Evolutionary conservation across 2,797 vertebrate species (phyloP).

Genomic region (Scleropages formosus): DNA sequence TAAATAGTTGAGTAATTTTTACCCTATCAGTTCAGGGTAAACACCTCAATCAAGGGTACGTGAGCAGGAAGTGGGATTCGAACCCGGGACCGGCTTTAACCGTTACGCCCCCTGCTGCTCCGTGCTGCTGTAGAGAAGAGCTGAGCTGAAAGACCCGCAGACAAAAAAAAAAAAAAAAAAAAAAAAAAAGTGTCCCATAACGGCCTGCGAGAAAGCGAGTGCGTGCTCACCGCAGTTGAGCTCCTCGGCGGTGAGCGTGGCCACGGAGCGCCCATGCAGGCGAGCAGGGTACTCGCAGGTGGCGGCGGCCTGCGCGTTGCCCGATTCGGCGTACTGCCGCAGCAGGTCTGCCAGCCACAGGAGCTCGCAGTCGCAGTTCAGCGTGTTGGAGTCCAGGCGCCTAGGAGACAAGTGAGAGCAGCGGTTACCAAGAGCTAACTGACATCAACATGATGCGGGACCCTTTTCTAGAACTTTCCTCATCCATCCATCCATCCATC

Average conservation of each 20-base stretch:
- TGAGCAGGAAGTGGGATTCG: too few relatives aligned
- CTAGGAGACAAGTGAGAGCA: constrained; percentile 53
- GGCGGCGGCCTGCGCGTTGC: constrained; percentile 91
- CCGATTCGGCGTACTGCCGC: constrained; percentile 86
- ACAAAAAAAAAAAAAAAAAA: too few relatives aligned
- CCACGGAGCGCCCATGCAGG: constrained; percentile 91
- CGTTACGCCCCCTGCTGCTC: background rate
- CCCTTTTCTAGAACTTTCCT: too few relatives aligned
- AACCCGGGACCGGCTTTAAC: background rate
- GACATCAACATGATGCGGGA: too few relatives aligned
- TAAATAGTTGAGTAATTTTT: too few relatives aligned
- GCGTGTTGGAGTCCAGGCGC: constrained; percentile 89
- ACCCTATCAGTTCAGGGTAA: too few relatives aligned
- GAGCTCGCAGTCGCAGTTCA: constrained; percentile 94
- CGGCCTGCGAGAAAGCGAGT: background rate
- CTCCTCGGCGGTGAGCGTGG: constrained; percentile 88
- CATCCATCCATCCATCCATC: too few relatives aligned
- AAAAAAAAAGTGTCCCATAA: too few relatives aligned
- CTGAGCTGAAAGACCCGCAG: too few relatives aligned
- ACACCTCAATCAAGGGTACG: too few relatives aligned
- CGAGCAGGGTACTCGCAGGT: constrained; percentile 89
- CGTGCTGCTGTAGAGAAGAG: too few relatives aligned
- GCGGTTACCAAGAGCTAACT: too few relatives aligned
- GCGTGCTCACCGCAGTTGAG: constrained; percentile 86
- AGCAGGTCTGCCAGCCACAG: constrained; percentile 92